Base-by-base conservation (phyloP, 2,797 vertebrate species). In the Onychomys arenicola region DNA sequence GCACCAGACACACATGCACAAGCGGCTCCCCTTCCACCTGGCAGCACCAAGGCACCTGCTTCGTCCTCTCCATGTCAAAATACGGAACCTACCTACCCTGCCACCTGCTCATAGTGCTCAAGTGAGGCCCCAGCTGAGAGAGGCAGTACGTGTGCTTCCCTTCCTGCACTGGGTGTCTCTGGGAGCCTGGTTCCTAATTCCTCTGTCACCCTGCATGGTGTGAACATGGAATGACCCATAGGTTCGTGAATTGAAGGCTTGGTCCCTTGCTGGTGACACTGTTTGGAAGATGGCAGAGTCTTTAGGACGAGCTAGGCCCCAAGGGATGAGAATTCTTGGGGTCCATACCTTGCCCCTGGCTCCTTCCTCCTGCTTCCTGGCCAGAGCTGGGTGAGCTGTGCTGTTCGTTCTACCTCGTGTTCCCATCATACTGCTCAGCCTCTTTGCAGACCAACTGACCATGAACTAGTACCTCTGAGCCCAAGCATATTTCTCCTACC, bases 151-250 rank as follows among this genome's bases (percentile, higher is more conserved):
- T 2, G 0, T 34, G 59, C 59, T 78, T n/a, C 49, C 65, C 73
- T 32, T 43, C 0, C 0, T 2, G 16, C 46, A 55, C 8, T 0
- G 9, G 17, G 40, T 2, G 0, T 16, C 81, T 21, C 73, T 0
- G 55, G 40, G 29, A 84, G 40, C 63, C 57, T 34, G 27, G 23
- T 21, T 32, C 32, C 23, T 0, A 10, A 9, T 3, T 29, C 37
- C 69, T 34, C 5, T 10, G 34, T 34, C 12, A 82, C 46, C 49
- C 6, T 11, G 61, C 17, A 25, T 46, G 52, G 65, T 71, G 9
- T 59, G 27, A 82, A 34, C 23, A 69, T 59, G 78, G 71, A 82
- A 69, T 71, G 16, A 8, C 27, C 34, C 34, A 19, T 46, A 67
- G 88, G 10, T 52, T 40, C 61, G 29, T 29, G 25, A 55, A 34